Evolutionary conservation across 1,140 invertebrate genomes (phyloP).

Genomic region (Bombus cullumanus): DNA sequence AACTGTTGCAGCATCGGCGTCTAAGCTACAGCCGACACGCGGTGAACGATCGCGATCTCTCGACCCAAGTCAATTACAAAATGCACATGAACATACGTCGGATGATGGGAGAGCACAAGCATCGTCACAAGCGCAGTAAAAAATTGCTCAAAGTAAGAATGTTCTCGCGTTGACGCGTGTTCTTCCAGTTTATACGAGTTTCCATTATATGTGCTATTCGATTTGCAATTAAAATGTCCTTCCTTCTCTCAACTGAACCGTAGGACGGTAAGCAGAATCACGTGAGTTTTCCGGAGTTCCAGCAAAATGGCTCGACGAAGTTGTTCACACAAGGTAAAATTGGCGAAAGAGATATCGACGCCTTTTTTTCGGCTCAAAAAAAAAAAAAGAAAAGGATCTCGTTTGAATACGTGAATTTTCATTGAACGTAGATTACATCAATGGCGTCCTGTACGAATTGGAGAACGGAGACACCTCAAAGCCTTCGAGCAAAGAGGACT

Average conservation of each 20-base stretch:
- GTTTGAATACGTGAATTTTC: conserved; percentile 44
- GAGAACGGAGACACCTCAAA: conserved; percentile 84
- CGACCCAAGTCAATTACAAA: conserved; percentile 93
- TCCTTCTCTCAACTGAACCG: background rate
- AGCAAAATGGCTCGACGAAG: conserved; percentile 93
- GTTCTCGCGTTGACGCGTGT: background rate
- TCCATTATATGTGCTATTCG: background rate
- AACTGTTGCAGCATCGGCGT: conserved; percentile 89
- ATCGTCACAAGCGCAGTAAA: conserved; percentile 91
- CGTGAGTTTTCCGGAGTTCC: conserved; percentile 93
- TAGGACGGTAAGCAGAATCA: conserved; percentile 92
- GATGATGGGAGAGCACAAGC: conserved; percentile 92
- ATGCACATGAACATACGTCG: conserved; percentile 95
- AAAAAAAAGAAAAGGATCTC: no score
- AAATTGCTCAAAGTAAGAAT: conserved; percentile 82
- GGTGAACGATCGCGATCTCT: conserved; percentile 93
- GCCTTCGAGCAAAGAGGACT: conserved; percentile 86
- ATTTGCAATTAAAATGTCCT: conserved; percentile 31
- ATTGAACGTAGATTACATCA: conserved; percentile 88
- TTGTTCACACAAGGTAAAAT: conserved; percentile 91
- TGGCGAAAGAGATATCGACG: conserved; percentile 36
- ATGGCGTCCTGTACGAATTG: conserved; percentile 90
- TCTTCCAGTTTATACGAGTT: background rate
- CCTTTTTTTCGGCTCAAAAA: background rate
- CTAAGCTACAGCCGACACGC: conserved; percentile 95